Conservation (phyloP, 2,113 vertebrate species). For the Mastomys natalensis region DNA sequence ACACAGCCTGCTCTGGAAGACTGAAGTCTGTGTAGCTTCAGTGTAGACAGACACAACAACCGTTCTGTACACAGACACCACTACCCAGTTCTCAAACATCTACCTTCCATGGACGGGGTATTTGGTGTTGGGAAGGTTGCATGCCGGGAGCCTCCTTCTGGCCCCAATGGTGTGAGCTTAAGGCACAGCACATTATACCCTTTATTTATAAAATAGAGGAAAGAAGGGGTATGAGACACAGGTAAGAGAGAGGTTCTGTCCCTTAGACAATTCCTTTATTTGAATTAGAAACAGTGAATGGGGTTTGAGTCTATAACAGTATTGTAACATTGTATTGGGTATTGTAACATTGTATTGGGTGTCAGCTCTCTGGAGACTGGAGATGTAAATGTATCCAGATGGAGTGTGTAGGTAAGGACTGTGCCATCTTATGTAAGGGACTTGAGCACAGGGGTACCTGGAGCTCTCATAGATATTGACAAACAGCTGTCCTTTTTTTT, state of each 20-base stretch:
- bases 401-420: background rate
- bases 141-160: background rate
- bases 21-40: background rate
- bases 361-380: background rate
- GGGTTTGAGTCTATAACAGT: background rate
- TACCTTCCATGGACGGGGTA: background rate
- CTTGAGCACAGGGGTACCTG: background rate
- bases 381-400: background rate
- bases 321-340: background rate
- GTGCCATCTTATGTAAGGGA: background rate
- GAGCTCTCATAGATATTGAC: background rate
- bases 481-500: background rate
- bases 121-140: background rate
- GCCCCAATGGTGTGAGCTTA: background rate
- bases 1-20: background rate
- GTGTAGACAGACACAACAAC: background rate
- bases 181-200: background rate
- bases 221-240: background rate
- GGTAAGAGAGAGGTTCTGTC: background rate
- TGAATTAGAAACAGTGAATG: background rate
- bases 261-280: background rate
- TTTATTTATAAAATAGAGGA: background rate
- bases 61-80: rapidly evolving
- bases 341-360: background rate
- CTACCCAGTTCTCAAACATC: background rate